Conservation (phyloP, 2,888 invertebrate genomes). For the Idaea dimidiata region DNA sequence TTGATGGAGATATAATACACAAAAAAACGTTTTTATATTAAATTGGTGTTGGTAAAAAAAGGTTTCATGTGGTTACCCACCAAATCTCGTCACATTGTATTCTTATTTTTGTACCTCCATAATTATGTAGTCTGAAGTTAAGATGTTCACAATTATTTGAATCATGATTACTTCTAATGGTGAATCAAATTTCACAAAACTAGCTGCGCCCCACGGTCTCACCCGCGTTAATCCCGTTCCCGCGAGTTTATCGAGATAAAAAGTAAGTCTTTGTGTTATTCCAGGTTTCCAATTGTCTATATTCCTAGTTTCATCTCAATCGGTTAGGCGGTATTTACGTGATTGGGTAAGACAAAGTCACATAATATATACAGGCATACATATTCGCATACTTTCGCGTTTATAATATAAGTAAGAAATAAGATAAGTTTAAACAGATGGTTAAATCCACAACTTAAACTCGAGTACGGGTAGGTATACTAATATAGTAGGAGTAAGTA, state of each 20-base stretch:
- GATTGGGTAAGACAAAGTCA: no score
- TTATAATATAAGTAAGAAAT: no score
- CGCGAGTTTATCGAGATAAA: no score
- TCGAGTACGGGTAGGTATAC: not conserved
- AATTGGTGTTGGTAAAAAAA: not conserved
- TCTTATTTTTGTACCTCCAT: not conserved
- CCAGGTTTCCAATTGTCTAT: no score
- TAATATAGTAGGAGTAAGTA: no score
- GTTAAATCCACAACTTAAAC: not conserved
- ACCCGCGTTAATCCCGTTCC: no score
- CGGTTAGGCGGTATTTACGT: no score
- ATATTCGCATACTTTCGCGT: no score
- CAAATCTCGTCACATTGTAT: not conserved
- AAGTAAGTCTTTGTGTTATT: no score
- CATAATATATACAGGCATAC: no score
- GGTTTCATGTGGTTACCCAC: not conserved
- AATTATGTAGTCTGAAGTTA: not conserved
- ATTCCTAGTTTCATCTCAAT: no score
- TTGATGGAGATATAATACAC: constrained; percentile 6
- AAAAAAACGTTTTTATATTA: not conserved
- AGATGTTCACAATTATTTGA: not conserved
- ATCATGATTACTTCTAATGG: not conserved
- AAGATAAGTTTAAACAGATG: not conserved
- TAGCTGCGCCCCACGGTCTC: no score
- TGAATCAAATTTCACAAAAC: not conserved